Base-by-base conservation (phyloP, 64 coral and sea anemone genomes). In the Hydrozoanthus tunicans region DNA sequence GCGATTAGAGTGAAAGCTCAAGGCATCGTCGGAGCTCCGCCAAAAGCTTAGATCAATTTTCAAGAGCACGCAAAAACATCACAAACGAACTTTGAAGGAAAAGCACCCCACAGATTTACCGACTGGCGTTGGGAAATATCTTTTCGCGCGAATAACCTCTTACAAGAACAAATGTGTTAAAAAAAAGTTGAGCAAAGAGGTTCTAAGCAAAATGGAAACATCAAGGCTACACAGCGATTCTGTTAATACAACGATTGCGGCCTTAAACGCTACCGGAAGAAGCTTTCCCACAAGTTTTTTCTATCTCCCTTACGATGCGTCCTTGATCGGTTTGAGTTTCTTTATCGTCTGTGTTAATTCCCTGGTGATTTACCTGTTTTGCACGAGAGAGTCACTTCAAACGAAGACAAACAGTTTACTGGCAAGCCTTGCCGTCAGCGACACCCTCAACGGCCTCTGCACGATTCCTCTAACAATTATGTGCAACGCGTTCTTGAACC, bases 371-470 rank as follows among this genome's bases (percentile, higher is more conserved):
- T 97, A 86, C 3, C 77, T 97, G 89, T 97, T 97, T 66, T 94
- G 91, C 56, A 83, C 90, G 2, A 78, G 95, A 5, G 90, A 97
- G 81, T 97, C 93, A 52, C 92, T 97, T 14, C 95, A 97, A 6
- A 97, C 95, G 4, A 97, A 97, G 86, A 97, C 95, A 25, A 97
- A 97, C 79, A 92, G 95, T 53, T 77, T 97, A 27, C 83, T 97
- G 0, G 90, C 94, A 5, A 97, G 95, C 6, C 83, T 97, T 2
- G 89, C 95, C 1, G 68, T 97, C 6, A 90, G 73, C 23, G 95
- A 97, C 72, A 80, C 89, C 2, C 66, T 92, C 61, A 90, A 86
- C 8, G 95, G 95, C 1, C 59, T 97, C 4, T 61, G 91, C 17
- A 85, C 77, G 0, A 94, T 97, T 59, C 95, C 95, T 4, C 11